Percentiles rank a stretch among this genome's conserved stretches.
These are phyloP conservation scores for Montipora foliosa DNA, from an alignment of 64 coral and sea anemone species.

Conservation along the genomic window DNA sequence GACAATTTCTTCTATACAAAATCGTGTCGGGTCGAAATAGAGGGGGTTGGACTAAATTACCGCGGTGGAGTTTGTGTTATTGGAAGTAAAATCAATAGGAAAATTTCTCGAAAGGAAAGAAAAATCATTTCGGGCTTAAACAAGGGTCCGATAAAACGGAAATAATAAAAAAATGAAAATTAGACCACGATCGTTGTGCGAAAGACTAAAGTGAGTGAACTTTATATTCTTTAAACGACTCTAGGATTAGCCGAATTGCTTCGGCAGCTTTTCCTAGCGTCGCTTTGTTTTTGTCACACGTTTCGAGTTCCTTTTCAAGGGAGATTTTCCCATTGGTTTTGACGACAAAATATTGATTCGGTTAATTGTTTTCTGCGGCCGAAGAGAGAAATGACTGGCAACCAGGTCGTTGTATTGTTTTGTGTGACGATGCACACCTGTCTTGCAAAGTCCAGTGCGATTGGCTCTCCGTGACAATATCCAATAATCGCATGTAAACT, in stretches of 20 bases:
- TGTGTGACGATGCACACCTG: slow-evolving; percentile 84
- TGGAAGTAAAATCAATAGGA: too few relatives aligned
- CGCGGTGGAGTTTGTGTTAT: neutral
- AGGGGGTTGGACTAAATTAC: too few relatives aligned
- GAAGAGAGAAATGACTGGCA: slow-evolving; percentile 75
- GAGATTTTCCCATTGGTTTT: slow-evolving; percentile 18
- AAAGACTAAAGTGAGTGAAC: neutral
- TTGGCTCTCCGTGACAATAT: slow-evolving; percentile 83
- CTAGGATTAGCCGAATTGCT: neutral
- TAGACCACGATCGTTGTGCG: neutral
- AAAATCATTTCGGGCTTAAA: neutral
- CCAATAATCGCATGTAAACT: slow-evolving; percentile 91
- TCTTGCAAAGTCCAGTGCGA: neutral
- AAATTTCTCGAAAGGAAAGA: too few relatives aligned
- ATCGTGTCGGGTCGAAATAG: too few relatives aligned
- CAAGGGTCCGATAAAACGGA: neutral
- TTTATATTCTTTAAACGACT: neutral
- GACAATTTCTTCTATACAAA: too few relatives aligned
- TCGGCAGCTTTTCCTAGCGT: neutral
- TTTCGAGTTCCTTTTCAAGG: slow-evolving; percentile 5
- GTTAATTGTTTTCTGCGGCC: slow-evolving; percentile 91
- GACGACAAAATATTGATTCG: slow-evolving; percentile 61
- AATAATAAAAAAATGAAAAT: neutral
- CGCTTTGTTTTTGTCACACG: slow-evolving; percentile 71
- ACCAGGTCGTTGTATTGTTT: slow-evolving; percentile 85